Evolutionary conservation across 2,113 vertebrate genomes (phyloP).

Genomic region (Grus americana): DNA sequence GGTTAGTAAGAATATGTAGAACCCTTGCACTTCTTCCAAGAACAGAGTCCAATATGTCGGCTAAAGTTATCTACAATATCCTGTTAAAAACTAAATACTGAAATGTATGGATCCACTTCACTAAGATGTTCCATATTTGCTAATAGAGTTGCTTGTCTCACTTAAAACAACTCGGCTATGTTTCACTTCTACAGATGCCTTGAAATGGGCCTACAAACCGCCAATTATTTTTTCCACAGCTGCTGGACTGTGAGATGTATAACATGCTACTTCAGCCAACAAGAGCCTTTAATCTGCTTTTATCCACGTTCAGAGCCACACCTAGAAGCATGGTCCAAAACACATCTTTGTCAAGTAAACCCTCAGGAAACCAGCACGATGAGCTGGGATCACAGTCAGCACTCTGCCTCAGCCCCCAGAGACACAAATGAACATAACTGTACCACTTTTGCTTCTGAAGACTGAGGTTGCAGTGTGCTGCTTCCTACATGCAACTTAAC

Average conservation of each 20-base stretch:
- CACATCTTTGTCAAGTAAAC: neutral
- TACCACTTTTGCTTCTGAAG: neutral
- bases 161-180: neutral
- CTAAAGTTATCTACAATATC: neutral
- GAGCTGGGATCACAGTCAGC: neutral
- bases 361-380: neutral
- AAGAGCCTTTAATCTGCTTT: neutral
- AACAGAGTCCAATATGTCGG: neutral
- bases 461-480: neutral
- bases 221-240: neutral
- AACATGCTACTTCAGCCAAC: neutral
- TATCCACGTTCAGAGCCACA: accelerated
- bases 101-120: neutral
- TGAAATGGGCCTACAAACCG: neutral
- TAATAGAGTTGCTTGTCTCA: neutral
- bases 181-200: neutral
- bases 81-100: neutral
- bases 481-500: neutral
- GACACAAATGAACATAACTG: too few species aligned
- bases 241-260: neutral
- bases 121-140: neutral
- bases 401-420: neutral
- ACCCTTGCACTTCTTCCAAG: neutral
- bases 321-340: neutral
- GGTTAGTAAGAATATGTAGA: neutral